phyloP scores from a whole-genome alignment of 2,113 vertebrate species.

The Takifugu flavidus region DNA sequence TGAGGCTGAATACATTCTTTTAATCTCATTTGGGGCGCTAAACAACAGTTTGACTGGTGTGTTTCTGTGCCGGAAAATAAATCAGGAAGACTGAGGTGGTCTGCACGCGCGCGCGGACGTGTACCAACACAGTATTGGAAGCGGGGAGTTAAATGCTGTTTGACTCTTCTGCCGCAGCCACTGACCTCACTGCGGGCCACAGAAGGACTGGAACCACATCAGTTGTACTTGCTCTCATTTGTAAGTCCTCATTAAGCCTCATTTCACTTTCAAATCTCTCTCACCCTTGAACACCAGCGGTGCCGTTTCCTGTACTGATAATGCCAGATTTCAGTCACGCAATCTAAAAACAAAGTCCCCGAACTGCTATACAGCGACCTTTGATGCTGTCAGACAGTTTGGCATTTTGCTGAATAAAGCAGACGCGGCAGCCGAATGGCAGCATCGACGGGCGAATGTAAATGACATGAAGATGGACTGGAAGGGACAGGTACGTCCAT shows the following conservation, averaged over 20 bases:
- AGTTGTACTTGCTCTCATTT: slow-evolving; percentile 39
- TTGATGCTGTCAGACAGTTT: slow-evolving; percentile 59
- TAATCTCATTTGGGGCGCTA: background rate
- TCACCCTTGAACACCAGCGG: slow-evolving; percentile 3
- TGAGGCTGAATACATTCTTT: slow-evolving; percentile 43
- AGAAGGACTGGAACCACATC: slow-evolving; percentile 35
- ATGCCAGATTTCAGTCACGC: slow-evolving; percentile 28
- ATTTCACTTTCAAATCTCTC: slow-evolving; percentile 29
- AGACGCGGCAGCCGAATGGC: slow-evolving; percentile 55
- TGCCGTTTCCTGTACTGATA: slow-evolving; percentile 27
- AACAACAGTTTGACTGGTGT: slow-evolving; percentile 16
- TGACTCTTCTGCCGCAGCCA: slow-evolving; percentile 41
- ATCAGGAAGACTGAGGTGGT: slow-evolving; percentile 17
- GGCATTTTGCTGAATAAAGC: slow-evolving; percentile 66
- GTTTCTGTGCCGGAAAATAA: slow-evolving; percentile 2
- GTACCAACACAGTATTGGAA: background rate
- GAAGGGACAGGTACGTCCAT: slow-evolving; percentile 56
- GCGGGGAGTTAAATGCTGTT: slow-evolving; percentile 3
- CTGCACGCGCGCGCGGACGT: slow-evolving; percentile 1
- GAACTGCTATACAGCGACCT: slow-evolving; percentile 63
- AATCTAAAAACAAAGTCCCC: slow-evolving; percentile 43
- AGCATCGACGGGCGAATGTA: slow-evolving; percentile 52
- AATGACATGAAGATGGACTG: slow-evolving; percentile 59
- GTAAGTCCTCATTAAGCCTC: slow-evolving; percentile 39
- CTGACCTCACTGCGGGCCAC: slow-evolving; percentile 39